A percentile compares a stretch with the other conserved stretches of the same genome.
Evolutionary conservation across 2,797 vertebrate genomes (phyloP).

Genomic region (Naso thynnoides): DNA sequence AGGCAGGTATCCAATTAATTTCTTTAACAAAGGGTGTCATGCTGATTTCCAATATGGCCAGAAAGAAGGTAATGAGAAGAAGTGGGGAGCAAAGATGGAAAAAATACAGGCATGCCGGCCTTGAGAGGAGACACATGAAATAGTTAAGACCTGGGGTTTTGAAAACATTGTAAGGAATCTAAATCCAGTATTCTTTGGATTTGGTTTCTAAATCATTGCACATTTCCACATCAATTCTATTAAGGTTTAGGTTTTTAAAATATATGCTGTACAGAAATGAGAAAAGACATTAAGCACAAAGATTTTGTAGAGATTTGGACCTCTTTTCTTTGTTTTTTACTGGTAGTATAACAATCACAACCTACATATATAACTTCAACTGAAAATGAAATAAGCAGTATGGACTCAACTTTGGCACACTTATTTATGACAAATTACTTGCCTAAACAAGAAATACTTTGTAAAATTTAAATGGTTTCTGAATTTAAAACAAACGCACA

Average conservation of each 20-base stretch:
- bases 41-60: conserved; percentile 45
- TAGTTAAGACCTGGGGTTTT: background rate
- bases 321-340: background rate
- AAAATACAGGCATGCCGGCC: conserved; percentile 15
- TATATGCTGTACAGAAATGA: too few relatives aligned
- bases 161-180: background rate
- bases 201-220: background rate
- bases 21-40: conserved; percentile 26
- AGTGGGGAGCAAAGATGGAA: background rate
- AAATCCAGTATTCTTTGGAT: background rate
- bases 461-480: too few relatives aligned
- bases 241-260: background rate
- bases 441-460: too few relatives aligned
- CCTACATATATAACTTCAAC: background rate
- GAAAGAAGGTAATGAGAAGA: conserved; percentile 4
- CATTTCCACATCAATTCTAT: background rate
- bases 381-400: background rate
- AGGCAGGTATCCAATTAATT: conserved; percentile 11
- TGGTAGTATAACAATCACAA: background rate
- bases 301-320: background rate
- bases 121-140: conserved; percentile 2
- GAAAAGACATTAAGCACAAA: too few relatives aligned
- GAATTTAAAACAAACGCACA: too few relatives aligned
- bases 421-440: too few relatives aligned
- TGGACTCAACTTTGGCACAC: background rate